Evolutionary conservation across 2,888 invertebrate genomes (phyloP).

Genomic region (Patella caerulea): DNA sequence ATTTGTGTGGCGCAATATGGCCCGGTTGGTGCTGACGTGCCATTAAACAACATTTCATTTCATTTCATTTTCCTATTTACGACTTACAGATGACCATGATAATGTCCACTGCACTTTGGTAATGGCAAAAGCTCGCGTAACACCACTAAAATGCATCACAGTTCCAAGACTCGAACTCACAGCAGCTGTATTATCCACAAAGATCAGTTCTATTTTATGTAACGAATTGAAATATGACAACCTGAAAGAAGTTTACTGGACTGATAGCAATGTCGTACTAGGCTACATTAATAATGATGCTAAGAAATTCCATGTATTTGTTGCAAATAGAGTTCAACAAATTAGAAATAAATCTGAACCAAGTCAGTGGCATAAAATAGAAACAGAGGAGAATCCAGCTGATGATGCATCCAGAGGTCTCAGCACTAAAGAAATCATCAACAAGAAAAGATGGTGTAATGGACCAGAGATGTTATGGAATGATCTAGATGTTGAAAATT

Average conservation of each 20-base stretch:
- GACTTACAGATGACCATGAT: conserved; percentile 7
- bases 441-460: neutral
- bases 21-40: too few species aligned
- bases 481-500: conserved; percentile 2
- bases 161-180: conserved; percentile 36
- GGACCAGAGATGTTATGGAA: conserved; percentile 2
- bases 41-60: too few species aligned
- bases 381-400: conserved; percentile 32
- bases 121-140: conserved; percentile 28
- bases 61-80: too few species aligned
- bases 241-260: conserved; percentile 28
- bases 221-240: conserved; percentile 23
- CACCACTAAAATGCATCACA: conserved; percentile 32
- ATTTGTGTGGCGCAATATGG: too few species aligned
- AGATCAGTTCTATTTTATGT: conserved; percentile 13
- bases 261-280: conserved; percentile 36
- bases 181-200: conserved; percentile 27
- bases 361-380: conserved; percentile 33
- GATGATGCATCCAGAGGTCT: conserved; percentile 34
- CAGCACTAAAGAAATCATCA: neutral
- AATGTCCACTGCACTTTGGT: conserved; percentile 18
- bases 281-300: conserved; percentile 34
- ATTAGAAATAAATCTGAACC: conserved; percentile 26
- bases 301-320: conserved; percentile 23
- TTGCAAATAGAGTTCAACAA: conserved; percentile 35